Conservation (phyloP, 2,888 invertebrate genomes). For the Pachymerium ferrugineum region DNA sequence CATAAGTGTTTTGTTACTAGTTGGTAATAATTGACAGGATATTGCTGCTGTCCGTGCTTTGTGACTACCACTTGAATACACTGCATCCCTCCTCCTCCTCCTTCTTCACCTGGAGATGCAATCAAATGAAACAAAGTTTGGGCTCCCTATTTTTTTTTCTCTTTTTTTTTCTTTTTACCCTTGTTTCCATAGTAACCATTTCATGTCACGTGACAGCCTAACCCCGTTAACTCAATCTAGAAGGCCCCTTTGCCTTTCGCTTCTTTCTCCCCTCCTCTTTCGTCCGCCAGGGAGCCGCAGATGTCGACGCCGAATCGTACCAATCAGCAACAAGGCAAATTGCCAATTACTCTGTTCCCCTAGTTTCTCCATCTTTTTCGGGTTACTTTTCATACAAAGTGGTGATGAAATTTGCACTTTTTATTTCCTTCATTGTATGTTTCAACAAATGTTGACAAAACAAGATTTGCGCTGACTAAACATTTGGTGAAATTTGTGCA, state of each 20-base stretch:
- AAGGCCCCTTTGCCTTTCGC: slow-evolving; percentile 1
- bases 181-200: not conserved
- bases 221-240: slow-evolving; percentile 12
- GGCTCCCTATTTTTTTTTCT: not conserved
- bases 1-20: too few relatives aligned
- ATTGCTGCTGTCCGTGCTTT: not conserved
- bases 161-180: not conserved
- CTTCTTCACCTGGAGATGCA: slow-evolving; percentile 12
- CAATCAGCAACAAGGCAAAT: slow-evolving; percentile 18
- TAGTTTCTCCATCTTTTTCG: slow-evolving; percentile 2
- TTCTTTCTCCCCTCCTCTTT: slow-evolving; percentile 2
- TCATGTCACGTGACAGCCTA: slow-evolving; percentile 2
- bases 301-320: slow-evolving; percentile 17
- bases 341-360: slow-evolving; percentile 4
- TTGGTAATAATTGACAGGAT: not conserved
- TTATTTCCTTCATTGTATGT: too few relatives aligned
- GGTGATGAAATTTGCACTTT: slow-evolving; percentile 2
- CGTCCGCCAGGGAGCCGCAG: slow-evolving; percentile 1
- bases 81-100: not conserved
- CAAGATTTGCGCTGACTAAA: too few relatives aligned
- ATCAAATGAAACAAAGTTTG: slow-evolving; percentile 19
- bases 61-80: not conserved
- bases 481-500: too few relatives aligned
- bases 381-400: not conserved
- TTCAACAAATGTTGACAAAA: too few relatives aligned